phyloP scores from a whole-genome alignment of 2,113 vertebrate species.

The Leiothrix lutea region DNA sequence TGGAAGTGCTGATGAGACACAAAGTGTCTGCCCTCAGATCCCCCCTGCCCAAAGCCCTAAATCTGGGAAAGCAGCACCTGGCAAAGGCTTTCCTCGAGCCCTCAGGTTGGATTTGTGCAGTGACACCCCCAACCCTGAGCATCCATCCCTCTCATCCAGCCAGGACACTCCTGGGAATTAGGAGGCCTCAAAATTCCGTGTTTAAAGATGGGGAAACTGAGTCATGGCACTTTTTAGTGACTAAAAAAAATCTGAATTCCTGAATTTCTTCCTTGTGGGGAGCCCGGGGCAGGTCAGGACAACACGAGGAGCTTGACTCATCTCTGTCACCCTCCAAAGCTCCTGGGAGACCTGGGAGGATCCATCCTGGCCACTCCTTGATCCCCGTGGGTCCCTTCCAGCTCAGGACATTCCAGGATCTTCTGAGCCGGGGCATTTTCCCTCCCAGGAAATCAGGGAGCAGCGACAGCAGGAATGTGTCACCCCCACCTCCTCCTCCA shows the following conservation, averaged over 20 bases:
- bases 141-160: fast-evolving
- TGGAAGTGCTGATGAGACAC: fast-evolving
- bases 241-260: no score
- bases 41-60: not conserved
- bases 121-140: fast-evolving
- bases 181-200: fast-evolving
- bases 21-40: fast-evolving
- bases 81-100: fast-evolving
- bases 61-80: not conserved
- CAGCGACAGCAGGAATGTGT: not conserved
- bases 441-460: not conserved
- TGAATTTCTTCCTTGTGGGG: not conserved
- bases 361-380: fast-evolving
- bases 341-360: not conserved
- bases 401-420: not conserved
- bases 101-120: fast-evolving
- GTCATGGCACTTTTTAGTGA: not conserved
- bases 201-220: not conserved
- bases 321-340: not conserved
- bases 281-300: not conserved
- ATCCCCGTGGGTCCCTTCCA: not conserved
- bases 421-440: not conserved
- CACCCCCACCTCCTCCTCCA: not conserved
- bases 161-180: not conserved
- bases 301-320: fast-evolving